Evolutionary conservation across 1,140 invertebrate genomes (phyloP).

Genomic region (Drosophila elegans): DNA sequence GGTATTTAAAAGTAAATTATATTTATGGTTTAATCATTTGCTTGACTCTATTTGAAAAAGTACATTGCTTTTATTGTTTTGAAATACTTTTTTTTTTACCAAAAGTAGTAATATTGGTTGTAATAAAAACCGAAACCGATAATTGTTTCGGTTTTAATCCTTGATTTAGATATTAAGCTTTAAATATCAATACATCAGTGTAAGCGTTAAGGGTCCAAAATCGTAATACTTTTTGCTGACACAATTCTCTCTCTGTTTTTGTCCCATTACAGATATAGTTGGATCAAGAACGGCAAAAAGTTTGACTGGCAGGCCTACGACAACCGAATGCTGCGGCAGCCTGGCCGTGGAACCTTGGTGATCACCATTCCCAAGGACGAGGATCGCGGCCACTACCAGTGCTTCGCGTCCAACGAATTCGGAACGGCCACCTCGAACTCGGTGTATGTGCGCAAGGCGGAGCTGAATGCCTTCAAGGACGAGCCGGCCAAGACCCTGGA

Average conservation of each 20-base stretch:
- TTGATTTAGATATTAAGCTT: too few species aligned
- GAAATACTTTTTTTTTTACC: too few species aligned
- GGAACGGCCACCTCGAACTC: slow-evolving; percentile 97
- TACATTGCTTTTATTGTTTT: too few species aligned
- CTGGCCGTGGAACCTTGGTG: slow-evolving; percentile 95
- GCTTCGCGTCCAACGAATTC: slow-evolving; percentile 97
- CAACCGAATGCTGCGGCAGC: slow-evolving; percentile 96
- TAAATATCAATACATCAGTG: background rate
- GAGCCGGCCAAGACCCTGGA: slow-evolving; percentile 87
- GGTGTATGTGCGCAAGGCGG: slow-evolving; percentile 97
- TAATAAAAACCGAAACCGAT: too few species aligned
- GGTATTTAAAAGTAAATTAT: too few species aligned
- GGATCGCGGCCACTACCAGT: slow-evolving; percentile 98
- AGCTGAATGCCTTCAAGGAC: slow-evolving; percentile 96
- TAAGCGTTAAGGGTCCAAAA: too few species aligned
- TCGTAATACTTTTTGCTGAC: background rate
- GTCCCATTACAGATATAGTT: slow-evolving; percentile 91
- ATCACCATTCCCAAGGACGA: slow-evolving; percentile 95
- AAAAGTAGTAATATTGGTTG: too few species aligned
- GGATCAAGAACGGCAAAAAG: slow-evolving; percentile 98
- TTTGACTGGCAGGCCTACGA: slow-evolving; percentile 96
- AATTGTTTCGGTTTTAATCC: too few species aligned
- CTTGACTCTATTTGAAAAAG: too few species aligned
- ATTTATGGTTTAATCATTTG: too few species aligned
- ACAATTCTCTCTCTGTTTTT: background rate